Conservation (phyloP, 2,888 invertebrate genomes). For the Stenodera caucasica region DNA sequence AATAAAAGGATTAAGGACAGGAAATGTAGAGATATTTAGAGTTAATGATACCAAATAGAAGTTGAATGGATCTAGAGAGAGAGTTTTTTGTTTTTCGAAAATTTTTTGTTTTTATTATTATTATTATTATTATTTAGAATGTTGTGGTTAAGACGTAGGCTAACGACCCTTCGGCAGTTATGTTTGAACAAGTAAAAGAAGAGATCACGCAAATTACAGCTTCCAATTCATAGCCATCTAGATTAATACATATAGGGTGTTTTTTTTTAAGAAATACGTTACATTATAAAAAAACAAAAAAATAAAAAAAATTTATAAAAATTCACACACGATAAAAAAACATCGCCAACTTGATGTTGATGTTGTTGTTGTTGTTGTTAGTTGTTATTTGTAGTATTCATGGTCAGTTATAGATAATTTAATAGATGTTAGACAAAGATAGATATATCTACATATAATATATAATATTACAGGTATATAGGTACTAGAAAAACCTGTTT, state of each 20-base stretch:
- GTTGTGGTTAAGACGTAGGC: conserved; percentile 1
- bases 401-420: conserved; percentile 22
- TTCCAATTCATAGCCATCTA: background rate
- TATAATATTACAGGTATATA: conserved; percentile 5
- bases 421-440: background rate
- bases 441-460: background rate
- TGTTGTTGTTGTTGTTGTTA: background rate
- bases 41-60: conserved; percentile 36
- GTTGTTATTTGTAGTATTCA: conserved; percentile 2
- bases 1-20: conserved; percentile 21
- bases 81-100: background rate
- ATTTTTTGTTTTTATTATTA: background rate
- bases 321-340: background rate
- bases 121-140: background rate
- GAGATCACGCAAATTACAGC: conserved; percentile 6
- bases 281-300: too few relatives aligned
- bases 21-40: conserved; percentile 37
- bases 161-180: background rate
- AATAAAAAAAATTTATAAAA: background rate
- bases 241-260: too few relatives aligned
- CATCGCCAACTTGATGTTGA: background rate
- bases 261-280: too few relatives aligned
- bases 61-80: conserved; percentile 4
- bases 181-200: conserved; percentile 2
- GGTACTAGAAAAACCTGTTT: conserved; percentile 42